Evolutionary conservation across 30 jellyfish, hydroid and myxozoan genomes (phyloP), one percentile per base, ranked within the genome.

Genomic region (Sanderia malayensis): DNA sequence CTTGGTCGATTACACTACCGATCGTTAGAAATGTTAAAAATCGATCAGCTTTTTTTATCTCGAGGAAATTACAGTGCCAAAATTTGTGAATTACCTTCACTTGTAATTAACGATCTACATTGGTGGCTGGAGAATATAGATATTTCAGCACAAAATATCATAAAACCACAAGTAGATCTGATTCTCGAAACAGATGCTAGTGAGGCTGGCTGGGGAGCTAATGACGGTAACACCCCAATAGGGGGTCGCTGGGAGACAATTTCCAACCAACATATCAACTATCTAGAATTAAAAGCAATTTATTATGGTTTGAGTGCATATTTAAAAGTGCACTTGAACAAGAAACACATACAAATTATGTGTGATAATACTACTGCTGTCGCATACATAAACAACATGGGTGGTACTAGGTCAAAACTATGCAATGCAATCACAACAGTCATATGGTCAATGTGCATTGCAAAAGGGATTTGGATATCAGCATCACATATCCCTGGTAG

Each of bases 351-450:
- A 11, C 19, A 34, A 23, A 71, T 71, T 52, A 71, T 47, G 83
- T 2, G 70, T 11, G 83, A 71, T 28, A 71, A 71, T 15, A 22
- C 34, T 28, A 71, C 83, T 44, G 72, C 83, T 19, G 45, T 69
- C 20, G 83, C 83, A 20, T 71, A 70, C 26, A 70, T 70, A 18
- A 71, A 71, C 55, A 24, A 71, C 31, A 71, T 71, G 83, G 83
- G 83, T 44, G 83, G 73, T 28, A 71, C 30, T 0, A 71, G 30
- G 32, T 46, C 71, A 22, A 27, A 20, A 46, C 18, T 11, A 22
- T 46, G 59, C 55, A 31, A 71, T 46, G 18, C 25, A 4, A 18
- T 47, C 17, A 60, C 83, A 3, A 57, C 1, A 24, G 58, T 8
- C 24, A 71, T 71, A 2, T 71, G 83, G 71, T 4, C 0, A 32